These are phyloP conservation scores for Martes martes DNA, from an alignment of 2,113 vertebrate genomes.

Conservation along the genomic window DNA sequence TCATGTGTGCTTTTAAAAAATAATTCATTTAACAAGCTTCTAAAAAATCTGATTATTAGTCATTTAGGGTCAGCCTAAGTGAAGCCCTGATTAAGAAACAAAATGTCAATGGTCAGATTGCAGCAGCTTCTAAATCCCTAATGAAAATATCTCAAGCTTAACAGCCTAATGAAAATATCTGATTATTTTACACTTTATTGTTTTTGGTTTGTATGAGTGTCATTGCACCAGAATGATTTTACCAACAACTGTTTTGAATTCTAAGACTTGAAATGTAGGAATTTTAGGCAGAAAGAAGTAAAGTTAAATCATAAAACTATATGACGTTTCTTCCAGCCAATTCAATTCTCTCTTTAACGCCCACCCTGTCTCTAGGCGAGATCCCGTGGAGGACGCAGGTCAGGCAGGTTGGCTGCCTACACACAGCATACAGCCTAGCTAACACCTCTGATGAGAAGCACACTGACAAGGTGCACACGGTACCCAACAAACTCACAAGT, in stretches of 20 bases:
- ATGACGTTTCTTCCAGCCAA: not conserved
- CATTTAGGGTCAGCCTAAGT: conserved; percentile 28
- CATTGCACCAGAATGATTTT: conserved; percentile 5
- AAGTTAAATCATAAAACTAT: not conserved
- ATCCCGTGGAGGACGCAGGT: fast-evolving
- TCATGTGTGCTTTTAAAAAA: not conserved
- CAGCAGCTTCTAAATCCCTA: conserved; percentile 25
- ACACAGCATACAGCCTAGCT: no score
- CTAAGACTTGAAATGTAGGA: not conserved
- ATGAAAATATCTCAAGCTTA: not conserved
- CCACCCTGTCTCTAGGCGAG: not conserved
- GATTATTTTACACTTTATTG: conserved; percentile 43
- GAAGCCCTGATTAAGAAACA: not conserved
- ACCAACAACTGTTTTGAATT: conserved; percentile 22
- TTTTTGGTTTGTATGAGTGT: conserved; percentile 12
- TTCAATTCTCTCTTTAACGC: not conserved
- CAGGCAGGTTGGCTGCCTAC: not conserved
- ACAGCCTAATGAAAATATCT: not conserved
- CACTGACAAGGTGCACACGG: fast-evolving
- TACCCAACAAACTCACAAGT: not conserved
- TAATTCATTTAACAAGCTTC: conserved; percentile 58
- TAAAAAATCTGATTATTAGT: conserved; percentile 42
- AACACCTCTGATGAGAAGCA: not conserved
- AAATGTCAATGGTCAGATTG: conserved; percentile 16
- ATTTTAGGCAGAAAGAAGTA: not conserved